Evolutionary conservation across 2,797 vertebrate species (phyloP).

Genomic region (Myoxocephalus aenaeus): DNA sequence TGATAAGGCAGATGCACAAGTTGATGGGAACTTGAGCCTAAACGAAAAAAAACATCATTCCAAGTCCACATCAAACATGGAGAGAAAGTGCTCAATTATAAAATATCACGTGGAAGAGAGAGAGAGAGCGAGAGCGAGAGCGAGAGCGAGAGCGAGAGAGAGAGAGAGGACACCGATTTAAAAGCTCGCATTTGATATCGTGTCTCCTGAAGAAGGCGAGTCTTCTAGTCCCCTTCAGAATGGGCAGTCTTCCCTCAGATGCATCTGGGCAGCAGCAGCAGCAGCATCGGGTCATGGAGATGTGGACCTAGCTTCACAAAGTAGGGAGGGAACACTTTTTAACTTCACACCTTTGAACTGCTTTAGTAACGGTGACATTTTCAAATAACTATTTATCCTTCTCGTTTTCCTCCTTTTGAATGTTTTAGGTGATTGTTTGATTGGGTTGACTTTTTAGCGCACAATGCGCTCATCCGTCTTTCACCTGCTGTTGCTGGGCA

Average conservation of each 20-base stretch:
- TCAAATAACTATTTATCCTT: conserved; percentile 14
- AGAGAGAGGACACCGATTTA: conserved; percentile 82
- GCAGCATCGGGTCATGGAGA: conserved; percentile 80
- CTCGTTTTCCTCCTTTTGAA: conserved; percentile 8
- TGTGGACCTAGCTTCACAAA: conserved; percentile 70
- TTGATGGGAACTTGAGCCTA: conserved; percentile 47
- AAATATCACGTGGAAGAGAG: conserved; percentile 87
- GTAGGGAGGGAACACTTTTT: conserved; percentile 69
- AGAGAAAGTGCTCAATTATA: conserved; percentile 80
- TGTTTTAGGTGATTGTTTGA: conserved; percentile 32
- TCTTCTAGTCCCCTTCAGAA: conserved; percentile 79
- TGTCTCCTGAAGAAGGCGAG: conserved; percentile 79
- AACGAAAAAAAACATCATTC: conserved; percentile 23
- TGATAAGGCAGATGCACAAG: conserved; percentile 30
- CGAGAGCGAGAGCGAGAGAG: conserved; percentile 75
- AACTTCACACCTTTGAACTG: conserved; percentile 20
- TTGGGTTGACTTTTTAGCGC: conserved; percentile 20
- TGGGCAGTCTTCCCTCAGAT: conserved; percentile 81
- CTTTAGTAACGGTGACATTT: conserved; percentile 31
- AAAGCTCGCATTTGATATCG: conserved; percentile 84
- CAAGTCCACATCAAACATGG: conserved; percentile 63
- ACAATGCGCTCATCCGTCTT: conserved; percentile 20
- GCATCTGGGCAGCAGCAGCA: conserved; percentile 76
- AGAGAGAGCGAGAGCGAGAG: conserved; percentile 76
- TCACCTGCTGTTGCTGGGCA: conserved; percentile 39